Percentiles rank a stretch among this genome's conserved stretches.
Evolutionary conservation across 64 coral and sea anemone genomes (phyloP).

Genomic region (Astreopora myriophthalma): DNA sequence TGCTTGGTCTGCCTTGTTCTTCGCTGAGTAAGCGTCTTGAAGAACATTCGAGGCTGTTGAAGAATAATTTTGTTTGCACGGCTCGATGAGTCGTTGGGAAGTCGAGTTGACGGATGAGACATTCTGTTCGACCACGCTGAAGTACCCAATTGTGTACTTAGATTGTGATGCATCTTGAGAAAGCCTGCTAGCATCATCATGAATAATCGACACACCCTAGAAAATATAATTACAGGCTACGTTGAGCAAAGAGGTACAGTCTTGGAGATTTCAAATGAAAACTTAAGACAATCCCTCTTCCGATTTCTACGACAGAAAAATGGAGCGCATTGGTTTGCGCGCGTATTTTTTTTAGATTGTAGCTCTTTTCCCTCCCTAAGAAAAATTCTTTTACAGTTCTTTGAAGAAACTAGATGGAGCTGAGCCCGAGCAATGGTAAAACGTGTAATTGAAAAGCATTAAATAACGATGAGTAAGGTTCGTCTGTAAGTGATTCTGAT

Average conservation of each 20-base stretch:
- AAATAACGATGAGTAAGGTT: too few species aligned
- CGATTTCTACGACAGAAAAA: too few species aligned
- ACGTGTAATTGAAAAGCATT: too few species aligned
- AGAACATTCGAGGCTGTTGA: constrained; percentile 16
- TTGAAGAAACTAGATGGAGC: too few species aligned
- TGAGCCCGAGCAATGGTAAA: too few species aligned
- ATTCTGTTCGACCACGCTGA: constrained; percentile 14
- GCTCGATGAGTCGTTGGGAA: constrained; percentile 8
- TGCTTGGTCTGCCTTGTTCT: constrained; percentile 46
- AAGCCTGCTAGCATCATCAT: constrained; percentile 53
- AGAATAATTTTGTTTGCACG: constrained; percentile 75
- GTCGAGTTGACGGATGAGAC: background rate
- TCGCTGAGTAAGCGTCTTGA: constrained; percentile 17
- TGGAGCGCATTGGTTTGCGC: too few species aligned
- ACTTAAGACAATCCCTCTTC: too few species aligned
- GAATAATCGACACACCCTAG: constrained; percentile 59
- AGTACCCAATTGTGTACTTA: constrained; percentile 53
- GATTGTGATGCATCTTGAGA: background rate
- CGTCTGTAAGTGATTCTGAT: too few species aligned
- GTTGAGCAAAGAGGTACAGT: background rate
- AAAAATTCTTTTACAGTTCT: too few species aligned
- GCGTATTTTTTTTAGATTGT: too few species aligned
- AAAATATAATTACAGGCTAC: background rate
- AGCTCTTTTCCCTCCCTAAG: too few species aligned
- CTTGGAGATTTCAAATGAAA: too few species aligned